Base-by-base conservation (phyloP, 2,888 invertebrate genomes). In the Hemaris fuciformis region DNA sequence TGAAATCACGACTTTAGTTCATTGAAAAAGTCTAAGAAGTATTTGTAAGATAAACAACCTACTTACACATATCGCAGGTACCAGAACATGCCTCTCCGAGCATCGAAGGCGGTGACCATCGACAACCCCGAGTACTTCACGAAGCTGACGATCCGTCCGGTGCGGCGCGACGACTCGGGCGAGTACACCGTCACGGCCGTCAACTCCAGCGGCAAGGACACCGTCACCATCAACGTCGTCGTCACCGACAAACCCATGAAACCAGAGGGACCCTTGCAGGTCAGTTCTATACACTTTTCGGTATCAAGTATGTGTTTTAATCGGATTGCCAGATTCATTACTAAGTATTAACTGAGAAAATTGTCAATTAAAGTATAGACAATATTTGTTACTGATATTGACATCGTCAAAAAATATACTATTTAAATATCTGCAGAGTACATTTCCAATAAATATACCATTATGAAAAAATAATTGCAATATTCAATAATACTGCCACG, bases 201-300 rank as follows among this genome's bases (percentile, higher is more conserved):
- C 64, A 98, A 98, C 84, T 96, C 95, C 61, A 97, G 97, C 48
- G 98, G 98, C 71, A 96, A 95, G 78, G 98, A 98, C 73, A 93
- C 94, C 10, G 98, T 97, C 38, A 95, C 96, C 2, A 94, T 98
- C 66, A 96, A 95, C 69, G 97, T 98, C 1, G 94, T 94, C 3
- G 96, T 98, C 62, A 97, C 97, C 8, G 98, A 98, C 81, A 98
- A 98, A 78, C 98, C 99, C 0, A 91, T 94, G 46, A 93, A 96
- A 64, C 99, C 98, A 1, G 97, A 98, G 86, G 99, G 98, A 73
- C 98, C 98, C 8, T 83, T 99, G 13, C 96, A 97, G 93, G 96
- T 97, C 61, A 68, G 70, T 42, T 56, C 13, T 56, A 6, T 31
- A 18, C 27, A 8, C 3, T 8, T 23, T 22, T 23, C n/a, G n/a